These are phyloP conservation scores for Gymnocephalus cernua DNA, from an alignment of 2,113 vertebrate genomes.

Conservation along the genomic window DNA sequence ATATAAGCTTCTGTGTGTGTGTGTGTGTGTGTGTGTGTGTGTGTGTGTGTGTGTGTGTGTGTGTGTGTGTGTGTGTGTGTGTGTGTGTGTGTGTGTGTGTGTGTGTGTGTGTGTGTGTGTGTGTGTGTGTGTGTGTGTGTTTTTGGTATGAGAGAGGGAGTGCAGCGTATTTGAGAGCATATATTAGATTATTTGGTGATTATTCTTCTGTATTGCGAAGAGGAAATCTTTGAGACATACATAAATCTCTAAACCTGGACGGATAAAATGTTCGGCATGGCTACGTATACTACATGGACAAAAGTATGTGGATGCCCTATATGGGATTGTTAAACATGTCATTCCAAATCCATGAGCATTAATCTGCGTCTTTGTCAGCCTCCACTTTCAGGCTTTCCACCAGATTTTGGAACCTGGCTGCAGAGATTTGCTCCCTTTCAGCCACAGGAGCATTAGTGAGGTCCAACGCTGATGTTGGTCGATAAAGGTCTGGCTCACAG, in stretches of 20 bases:
- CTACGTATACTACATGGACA: neutral
- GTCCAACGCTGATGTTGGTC: neutral
- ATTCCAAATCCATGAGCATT: neutral
- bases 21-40: too few relatives aligned
- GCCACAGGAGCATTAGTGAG: neutral
- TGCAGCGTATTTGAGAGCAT: too few relatives aligned
- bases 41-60: too few relatives aligned
- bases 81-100: too few relatives aligned
- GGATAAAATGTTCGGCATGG: neutral
- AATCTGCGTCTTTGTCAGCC: neutral
- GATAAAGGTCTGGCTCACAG: too few relatives aligned
- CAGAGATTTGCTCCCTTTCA: neutral
- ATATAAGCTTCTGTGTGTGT: neutral
- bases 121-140: too few relatives aligned
- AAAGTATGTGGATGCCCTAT: neutral
- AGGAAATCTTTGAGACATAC: neutral
- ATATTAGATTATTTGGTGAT: too few relatives aligned
- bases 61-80: too few relatives aligned
- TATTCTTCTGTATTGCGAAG: neutral
- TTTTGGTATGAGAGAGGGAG: too few relatives aligned
- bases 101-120: too few relatives aligned
- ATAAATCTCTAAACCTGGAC: neutral
- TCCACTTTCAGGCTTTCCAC: neutral
- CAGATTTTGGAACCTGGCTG: neutral
- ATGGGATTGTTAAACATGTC: neutral